Conservation (phyloP, 2,797 vertebrate genomes). For the Syngnathus acus region DNA sequence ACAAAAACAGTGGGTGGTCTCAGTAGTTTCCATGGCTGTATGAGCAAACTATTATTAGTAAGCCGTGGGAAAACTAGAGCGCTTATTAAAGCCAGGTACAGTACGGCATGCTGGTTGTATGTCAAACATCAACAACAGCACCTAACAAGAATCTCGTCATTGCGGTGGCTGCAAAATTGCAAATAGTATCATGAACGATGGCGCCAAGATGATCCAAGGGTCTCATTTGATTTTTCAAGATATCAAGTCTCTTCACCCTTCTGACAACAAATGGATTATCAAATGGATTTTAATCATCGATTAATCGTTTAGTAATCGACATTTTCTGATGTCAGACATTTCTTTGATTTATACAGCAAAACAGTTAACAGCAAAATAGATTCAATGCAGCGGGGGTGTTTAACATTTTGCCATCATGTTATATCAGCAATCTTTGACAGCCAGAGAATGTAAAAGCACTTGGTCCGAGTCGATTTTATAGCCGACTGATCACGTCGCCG, state of each 20-base stretch:
- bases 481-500: slow-evolving; percentile 41
- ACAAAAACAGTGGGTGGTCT: no score
- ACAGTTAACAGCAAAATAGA: neutral
- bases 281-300: no score
- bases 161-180: neutral
- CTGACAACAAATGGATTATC: no score
- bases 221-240: neutral
- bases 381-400: slow-evolving; percentile 6
- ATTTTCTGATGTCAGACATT: no score
- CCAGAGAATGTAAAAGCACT: slow-evolving; percentile 41
- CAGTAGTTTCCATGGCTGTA: neutral
- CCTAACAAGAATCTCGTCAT: neutral
- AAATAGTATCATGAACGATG: neutral
- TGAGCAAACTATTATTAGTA: neutral
- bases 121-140: neutral
- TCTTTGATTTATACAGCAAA: neutral
- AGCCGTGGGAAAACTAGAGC: no score
- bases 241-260: no score
- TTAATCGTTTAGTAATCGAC: no score
- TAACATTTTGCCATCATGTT: slow-evolving; percentile 41
- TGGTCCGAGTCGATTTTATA: slow-evolving; percentile 59
- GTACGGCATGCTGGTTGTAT: neutral
- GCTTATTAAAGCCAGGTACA: no score
- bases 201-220: neutral
- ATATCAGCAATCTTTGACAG: slow-evolving; percentile 31